Evolutionary conservation across 2,113 vertebrate genomes (phyloP), one percentile per base, ranked within the genome.

Genomic region (Cairina moschata): DNA sequence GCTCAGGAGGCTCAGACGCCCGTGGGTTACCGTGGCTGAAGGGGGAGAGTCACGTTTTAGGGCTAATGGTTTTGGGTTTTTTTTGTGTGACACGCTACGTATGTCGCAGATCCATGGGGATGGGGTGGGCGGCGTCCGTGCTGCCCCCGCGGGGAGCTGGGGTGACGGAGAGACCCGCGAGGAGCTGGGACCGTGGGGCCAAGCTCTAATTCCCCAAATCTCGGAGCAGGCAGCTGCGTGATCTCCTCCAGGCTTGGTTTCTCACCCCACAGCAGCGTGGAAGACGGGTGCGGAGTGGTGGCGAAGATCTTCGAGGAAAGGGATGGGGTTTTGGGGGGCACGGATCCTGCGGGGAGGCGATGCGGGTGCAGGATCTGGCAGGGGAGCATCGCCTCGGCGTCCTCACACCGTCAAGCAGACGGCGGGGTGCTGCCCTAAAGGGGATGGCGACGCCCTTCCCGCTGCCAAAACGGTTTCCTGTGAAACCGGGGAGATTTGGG

Each of bases 401-500:
- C 28, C 55, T 56, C 55, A 2, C 28, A 7, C 17, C 55, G 17
- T 29, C 55, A 12, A 28, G 55, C 29, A 17, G 54, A 56, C 4
- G 8, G 54, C 54, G 28, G 31, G 28, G 29, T 58, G 81, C 67
- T 44, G 17, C 14, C 36, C 54, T 69, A 62, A 84, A 72, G 44
- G 66, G 55, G 86, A 34, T 38, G 83, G 16, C 32, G 59, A 46
- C 0, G 0, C 42, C 34, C 12, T 79, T 83, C 60, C 69, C 6
- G 0, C 56, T 74, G 79, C 55, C 5, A 1, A 36, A 62, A n/a
- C 0, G 0, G 38, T 21, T 59, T 34, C 55, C 52, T 36, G 5
- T 60, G 46, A 76, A 55, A 31, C 44, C 28, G 13, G 48, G 36
- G 29, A 50, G 75, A 17, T 71, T 83, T 71, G 55, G 56, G 56